These are phyloP conservation scores for Cyrtodaria siliqua DNA, from an alignment of 2,888 invertebrate species.

Conservation along the genomic window DNA sequence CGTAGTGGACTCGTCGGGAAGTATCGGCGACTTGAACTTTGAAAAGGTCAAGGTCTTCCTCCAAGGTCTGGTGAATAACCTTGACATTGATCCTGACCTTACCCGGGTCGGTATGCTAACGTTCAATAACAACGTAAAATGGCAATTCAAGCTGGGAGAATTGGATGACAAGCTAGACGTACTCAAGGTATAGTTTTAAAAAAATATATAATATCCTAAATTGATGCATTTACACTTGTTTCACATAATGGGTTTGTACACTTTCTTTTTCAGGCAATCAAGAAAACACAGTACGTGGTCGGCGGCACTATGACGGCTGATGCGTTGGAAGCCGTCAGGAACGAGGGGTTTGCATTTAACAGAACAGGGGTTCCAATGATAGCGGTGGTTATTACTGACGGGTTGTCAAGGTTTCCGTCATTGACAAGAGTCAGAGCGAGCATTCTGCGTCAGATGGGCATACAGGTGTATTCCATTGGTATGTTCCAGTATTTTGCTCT, in stretches of 20 bases:
- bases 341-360: conserved; percentile 43
- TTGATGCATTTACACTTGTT: too few species aligned
- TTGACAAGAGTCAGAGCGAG: conserved; percentile 46
- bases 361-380: conserved; percentile 54
- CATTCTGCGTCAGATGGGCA: conserved; percentile 35
- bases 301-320: conserved; percentile 52
- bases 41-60: conserved; percentile 49
- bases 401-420: conserved; percentile 50
- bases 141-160: conserved; percentile 54
- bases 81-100: conserved; percentile 49
- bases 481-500: too few species aligned
- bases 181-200: conserved; percentile 53
- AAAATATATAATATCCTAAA: too few species aligned
- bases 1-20: conserved; percentile 62
- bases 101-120: conserved; percentile 52
- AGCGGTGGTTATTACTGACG: conserved; percentile 57
- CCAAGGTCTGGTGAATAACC: conserved; percentile 37
- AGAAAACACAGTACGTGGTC: conserved; percentile 45
- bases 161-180: conserved; percentile 39
- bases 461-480: conserved; percentile 56
- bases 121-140: conserved; percentile 50
- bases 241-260: too few species aligned
- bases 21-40: conserved; percentile 55
- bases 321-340: conserved; percentile 43
- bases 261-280: conserved; percentile 38